Conservation (phyloP, 2,888 invertebrate genomes). For the Drosophila incognita region DNA sequence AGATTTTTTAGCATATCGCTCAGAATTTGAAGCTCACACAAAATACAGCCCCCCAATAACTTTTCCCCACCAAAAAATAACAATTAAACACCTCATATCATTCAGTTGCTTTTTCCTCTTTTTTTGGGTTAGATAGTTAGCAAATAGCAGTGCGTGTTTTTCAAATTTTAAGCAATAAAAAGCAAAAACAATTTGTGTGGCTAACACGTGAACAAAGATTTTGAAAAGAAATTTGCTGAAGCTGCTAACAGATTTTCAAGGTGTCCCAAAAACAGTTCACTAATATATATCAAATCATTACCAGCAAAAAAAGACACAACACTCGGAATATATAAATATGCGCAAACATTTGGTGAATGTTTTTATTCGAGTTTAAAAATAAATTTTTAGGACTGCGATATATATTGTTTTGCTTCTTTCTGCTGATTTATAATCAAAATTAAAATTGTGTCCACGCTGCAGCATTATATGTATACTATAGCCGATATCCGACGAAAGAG, state of each 20-base stretch:
- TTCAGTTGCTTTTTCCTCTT: constrained; percentile 17
- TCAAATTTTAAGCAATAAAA: constrained; percentile 37
- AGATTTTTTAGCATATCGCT: constrained; percentile 63
- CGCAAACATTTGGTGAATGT: constrained; percentile 11
- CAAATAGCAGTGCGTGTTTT: constrained; percentile 48
- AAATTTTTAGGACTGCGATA: constrained; percentile 17
- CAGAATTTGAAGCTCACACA: constrained; percentile 60
- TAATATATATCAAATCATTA: constrained; percentile 8
- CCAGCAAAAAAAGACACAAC: constrained; percentile 27
- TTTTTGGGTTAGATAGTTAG: constrained; percentile 30
- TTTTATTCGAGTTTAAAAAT: constrained; percentile 55
- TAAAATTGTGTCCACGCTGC: constrained; percentile 13
- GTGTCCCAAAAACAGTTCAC: constrained; percentile 12
- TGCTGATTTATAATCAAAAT: constrained; percentile 35
- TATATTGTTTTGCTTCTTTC: constrained; percentile 13
- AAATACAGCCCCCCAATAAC: constrained; percentile 15
- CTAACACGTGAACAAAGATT: constrained; percentile 39
- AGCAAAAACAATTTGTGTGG: constrained; percentile 21
- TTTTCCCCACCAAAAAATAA: constrained; percentile 12
- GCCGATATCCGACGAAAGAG: constrained; percentile 10
- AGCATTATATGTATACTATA: background rate
- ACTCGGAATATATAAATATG: constrained; percentile 17
- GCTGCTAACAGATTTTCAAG: constrained; percentile 10
- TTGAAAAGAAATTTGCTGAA: constrained; percentile 6
- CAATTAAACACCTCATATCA: constrained; percentile 28